Evolutionary conservation across 2,113 vertebrate genomes (phyloP).

Genomic region (Menidia beryllina): DNA sequence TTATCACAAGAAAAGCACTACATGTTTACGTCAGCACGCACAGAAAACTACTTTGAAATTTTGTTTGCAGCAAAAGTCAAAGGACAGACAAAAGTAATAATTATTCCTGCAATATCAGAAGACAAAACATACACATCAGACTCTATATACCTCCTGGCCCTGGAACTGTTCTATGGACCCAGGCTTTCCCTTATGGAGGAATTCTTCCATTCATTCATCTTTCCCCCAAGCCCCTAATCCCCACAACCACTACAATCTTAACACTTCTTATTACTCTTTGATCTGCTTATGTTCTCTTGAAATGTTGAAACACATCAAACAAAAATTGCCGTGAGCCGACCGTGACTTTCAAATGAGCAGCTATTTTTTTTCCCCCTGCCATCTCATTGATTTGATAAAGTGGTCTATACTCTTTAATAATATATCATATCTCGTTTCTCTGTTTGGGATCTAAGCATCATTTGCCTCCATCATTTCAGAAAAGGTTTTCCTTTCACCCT

Average conservation of each 20-base stretch:
- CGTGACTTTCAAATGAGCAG: slow-evolving; percentile 66
- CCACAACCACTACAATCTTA: slow-evolving; percentile 60
- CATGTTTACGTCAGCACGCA: no score
- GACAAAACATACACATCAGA: slow-evolving; percentile 21
- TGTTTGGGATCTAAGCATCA: slow-evolving; percentile 60
- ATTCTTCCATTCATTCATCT: slow-evolving; percentile 66
- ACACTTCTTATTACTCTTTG: slow-evolving; percentile 73
- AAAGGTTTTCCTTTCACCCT: slow-evolving; percentile 47
- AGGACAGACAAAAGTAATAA: background rate
- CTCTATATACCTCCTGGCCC: slow-evolving; percentile 28
- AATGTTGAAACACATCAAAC: slow-evolving; percentile 79
- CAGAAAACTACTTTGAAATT: no score
- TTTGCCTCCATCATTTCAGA: slow-evolving; percentile 48
- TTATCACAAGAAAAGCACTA: no score
- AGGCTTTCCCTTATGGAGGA: slow-evolving; percentile 58
- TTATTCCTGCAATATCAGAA: slow-evolving; percentile 7
- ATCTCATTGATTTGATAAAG: slow-evolving; percentile 76
- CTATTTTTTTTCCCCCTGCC: slow-evolving; percentile 53
- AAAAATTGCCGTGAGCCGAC: slow-evolving; percentile 52
- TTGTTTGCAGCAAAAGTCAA: slow-evolving; percentile 13
- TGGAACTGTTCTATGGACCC: slow-evolving; percentile 36
- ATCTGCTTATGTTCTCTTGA: slow-evolving; percentile 78
- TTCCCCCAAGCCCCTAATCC: slow-evolving; percentile 58
- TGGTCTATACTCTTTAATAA: slow-evolving; percentile 80
- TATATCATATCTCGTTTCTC: slow-evolving; percentile 65